Evolutionary conservation across 2,113 vertebrate species (phyloP).

Genomic region (Tyto alba): DNA sequence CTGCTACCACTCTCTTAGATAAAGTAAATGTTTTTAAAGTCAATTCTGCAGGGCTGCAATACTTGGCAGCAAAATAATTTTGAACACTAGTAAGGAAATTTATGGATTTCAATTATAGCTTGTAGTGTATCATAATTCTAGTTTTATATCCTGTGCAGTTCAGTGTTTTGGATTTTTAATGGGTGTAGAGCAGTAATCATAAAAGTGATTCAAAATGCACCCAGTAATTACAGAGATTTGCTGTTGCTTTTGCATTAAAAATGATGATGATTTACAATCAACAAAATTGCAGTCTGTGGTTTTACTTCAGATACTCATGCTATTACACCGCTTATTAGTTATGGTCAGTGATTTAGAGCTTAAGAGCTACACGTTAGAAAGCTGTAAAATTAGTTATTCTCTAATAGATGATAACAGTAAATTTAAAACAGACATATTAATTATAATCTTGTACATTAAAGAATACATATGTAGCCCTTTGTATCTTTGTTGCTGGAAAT

Average conservation of each 20-base stretch:
- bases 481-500: slow-evolving; percentile 49
- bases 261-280: slow-evolving; percentile 73
- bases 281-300: slow-evolving; percentile 61
- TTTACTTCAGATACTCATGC: slow-evolving; percentile 62
- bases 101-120: slow-evolving; percentile 77
- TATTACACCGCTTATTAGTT: slow-evolving; percentile 73
- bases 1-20: background rate
- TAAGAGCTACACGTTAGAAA: slow-evolving; percentile 64
- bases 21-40: slow-evolving; percentile 60
- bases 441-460: slow-evolving; percentile 62
- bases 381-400: slow-evolving; percentile 75
- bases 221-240: slow-evolving; percentile 80
- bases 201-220: slow-evolving; percentile 78
- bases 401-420: slow-evolving; percentile 72
- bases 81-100: slow-evolving; percentile 63
- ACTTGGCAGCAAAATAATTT: slow-evolving; percentile 68
- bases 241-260: slow-evolving; percentile 76
- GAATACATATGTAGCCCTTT: slow-evolving; percentile 53
- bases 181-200: slow-evolving; percentile 73
- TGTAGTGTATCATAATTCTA: slow-evolving; percentile 73
- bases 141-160: slow-evolving; percentile 73
- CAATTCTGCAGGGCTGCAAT: slow-evolving; percentile 48
- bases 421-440: slow-evolving; percentile 67
- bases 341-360: slow-evolving; percentile 76
- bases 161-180: slow-evolving; percentile 78